Base-by-base conservation (phyloP, 2,888 invertebrate genomes). In the Eurois occulta region DNA sequence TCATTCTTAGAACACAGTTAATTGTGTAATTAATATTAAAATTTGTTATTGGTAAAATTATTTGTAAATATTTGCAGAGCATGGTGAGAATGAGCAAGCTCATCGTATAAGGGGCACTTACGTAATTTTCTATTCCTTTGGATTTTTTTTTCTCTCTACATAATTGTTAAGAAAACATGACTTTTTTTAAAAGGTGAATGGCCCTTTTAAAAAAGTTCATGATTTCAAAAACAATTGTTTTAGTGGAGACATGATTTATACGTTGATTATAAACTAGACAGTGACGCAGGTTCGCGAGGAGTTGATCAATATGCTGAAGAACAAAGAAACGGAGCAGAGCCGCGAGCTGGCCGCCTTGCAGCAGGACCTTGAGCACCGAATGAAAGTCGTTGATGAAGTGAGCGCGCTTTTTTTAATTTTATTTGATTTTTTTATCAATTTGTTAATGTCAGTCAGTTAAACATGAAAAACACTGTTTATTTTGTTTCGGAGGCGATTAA, bases 301-400 rank as follows among this genome's bases (percentile, higher is more conserved):
- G 87, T 91, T 98, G 84, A 97, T 97, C 85, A 97, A 95, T 68
- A 95, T 97, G 92, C 92, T 97, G 80, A 97, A 97, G 90, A 97
- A 97, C 85, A 97, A 97, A 86, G 97, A 97, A 85, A 94, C 97
- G 1, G 94, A 97, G 79, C 95, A 97, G 87, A 97, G 97, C 88
- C 96, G 95, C 73, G 96, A 97, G 86, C 92, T 96, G 43, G 85
- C 92, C 24, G 90, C 92, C 11, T 89, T 96, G 81, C 96, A 96
- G 81, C 93, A 95, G 83, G 96, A 96, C 80, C 94, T 96, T 73
- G 95, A 95, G 71, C 94, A 95, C 85, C 93, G 96, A 86, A 96
- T 96, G 96, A 95, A 94, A 93, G 93, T 96, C 84, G 96, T 96
- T 80, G 96, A 96, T 81, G 95, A 96, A 92, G 96, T 96, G 92